Evolutionary conservation across 1,140 invertebrate genomes (phyloP).

Genomic region (Drosophila mayri): DNA sequence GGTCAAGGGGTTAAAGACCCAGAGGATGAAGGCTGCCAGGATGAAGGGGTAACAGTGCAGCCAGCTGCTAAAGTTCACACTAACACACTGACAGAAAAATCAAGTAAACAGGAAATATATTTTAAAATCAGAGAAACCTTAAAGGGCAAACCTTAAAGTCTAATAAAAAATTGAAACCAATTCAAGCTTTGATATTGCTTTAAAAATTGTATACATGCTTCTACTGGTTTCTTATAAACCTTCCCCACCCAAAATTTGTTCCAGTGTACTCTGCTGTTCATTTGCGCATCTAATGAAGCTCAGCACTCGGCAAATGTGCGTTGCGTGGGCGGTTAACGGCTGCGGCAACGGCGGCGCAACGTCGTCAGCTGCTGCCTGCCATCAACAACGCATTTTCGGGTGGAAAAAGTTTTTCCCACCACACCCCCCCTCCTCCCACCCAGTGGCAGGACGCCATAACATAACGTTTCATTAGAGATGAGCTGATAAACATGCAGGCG

Average conservation of each 20-base stretch:
- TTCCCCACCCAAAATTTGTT: background rate
- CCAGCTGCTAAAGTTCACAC: slow-evolving; percentile 73
- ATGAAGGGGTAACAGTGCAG: slow-evolving; percentile 8
- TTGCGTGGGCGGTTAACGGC: slow-evolving; percentile 74
- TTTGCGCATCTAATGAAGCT: slow-evolving; percentile 79
- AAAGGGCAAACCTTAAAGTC: too few relatives aligned
- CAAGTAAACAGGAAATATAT: background rate
- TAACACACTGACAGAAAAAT: slow-evolving; percentile 34
- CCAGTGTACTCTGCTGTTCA: slow-evolving; percentile 51
- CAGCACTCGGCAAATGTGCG: slow-evolving; percentile 71
- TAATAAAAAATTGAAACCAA: too few relatives aligned
- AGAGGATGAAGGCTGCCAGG: slow-evolving; percentile 11
- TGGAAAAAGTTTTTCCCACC: slow-evolving; percentile 62
- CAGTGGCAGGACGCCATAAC: slow-evolving; percentile 46
- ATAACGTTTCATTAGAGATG: slow-evolving; percentile 80
- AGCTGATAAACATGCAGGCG: slow-evolving; percentile 72
- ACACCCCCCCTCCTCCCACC: background rate
- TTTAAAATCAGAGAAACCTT: background rate
- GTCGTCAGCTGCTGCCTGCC: slow-evolving; percentile 37
- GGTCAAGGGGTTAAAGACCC: slow-evolving; percentile 26
- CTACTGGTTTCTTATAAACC: too few relatives aligned
- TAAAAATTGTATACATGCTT: too few relatives aligned
- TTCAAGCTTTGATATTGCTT: too few relatives aligned
- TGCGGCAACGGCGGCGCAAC: slow-evolving; percentile 34
- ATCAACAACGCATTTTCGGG: slow-evolving; percentile 39